These are phyloP conservation scores for Empidonax alnorum DNA, from an alignment of 2,113 vertebrate genomes.

Conservation along the genomic window DNA sequence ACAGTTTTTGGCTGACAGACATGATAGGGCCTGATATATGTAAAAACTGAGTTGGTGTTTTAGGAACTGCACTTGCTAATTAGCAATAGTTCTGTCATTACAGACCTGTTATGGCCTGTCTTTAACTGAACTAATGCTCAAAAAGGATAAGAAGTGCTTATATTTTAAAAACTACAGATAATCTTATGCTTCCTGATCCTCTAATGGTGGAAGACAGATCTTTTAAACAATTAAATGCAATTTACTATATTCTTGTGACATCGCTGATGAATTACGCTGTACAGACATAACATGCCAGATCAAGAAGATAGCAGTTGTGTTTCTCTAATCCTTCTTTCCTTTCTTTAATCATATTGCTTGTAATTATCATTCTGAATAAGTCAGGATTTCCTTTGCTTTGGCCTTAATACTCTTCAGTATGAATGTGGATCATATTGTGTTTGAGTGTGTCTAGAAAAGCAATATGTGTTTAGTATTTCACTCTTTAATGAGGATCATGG, in stretches of 20 bases:
- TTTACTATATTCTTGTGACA: neutral
- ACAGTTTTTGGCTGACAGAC: neutral
- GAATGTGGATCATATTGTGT: neutral
- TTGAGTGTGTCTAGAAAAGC: neutral
- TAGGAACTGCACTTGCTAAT: neutral
- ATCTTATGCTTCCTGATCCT: neutral
- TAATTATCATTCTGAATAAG: neutral
- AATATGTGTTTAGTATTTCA: neutral
- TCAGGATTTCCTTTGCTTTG: neutral
- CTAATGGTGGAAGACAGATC: neutral
- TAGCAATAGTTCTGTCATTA: neutral
- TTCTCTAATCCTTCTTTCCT: neutral
- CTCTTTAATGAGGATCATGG: neutral
- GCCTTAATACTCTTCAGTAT: neutral
- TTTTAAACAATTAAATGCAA: neutral
- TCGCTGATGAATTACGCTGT: neutral
- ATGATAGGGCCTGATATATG: fast-evolving
- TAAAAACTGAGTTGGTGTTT: neutral
- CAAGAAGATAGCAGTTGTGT: neutral
- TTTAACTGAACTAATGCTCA: neutral
- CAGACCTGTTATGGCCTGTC: neutral
- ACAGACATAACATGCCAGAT: neutral
- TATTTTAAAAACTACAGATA: neutral
- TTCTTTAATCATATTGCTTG: neutral
- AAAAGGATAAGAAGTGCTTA: neutral